Base-by-base conservation (phyloP, 2,888 invertebrate species). In the Pterobdella sp. region DNA sequence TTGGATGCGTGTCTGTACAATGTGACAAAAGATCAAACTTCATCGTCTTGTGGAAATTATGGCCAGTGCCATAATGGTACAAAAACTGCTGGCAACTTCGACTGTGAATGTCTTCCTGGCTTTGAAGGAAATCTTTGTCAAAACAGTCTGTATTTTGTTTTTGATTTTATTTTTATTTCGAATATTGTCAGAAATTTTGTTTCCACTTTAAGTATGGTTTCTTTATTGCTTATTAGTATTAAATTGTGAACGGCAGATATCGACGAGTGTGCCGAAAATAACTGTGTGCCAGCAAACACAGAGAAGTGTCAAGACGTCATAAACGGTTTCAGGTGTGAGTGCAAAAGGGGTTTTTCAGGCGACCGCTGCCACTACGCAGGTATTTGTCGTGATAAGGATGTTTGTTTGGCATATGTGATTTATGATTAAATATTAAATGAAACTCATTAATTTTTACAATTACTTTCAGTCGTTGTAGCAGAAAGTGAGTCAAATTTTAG, bases 351-450 rank as follows among this genome's bases (percentile, higher is more conserved):
- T 26, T 56, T 18, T 26, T 56, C 60, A n/a, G 60, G 60, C 18
- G 60, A 7, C n/a, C 60, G 60, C 26, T 56, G 60, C 26, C 7
- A 56, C 60, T 56, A 56, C n/a, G 7, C n/a, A 56, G 60, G 60
- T 56, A 14, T 7, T 18, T 42, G 42, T 42, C 10, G 42, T 42
- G 42, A 14, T 42, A 18, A 14, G 7, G 42, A 14, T 7, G 42
- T 42, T 7, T 42, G 7, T n/a, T n/a, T n/a, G n/a, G n/a, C n/a
- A n/a, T n/a, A n/a, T n/a, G n/a, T n/a, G n/a, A n/a, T n/a, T n/a
- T n/a, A n/a, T n/a, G n/a, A n/a, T n/a, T n/a, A n/a, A n/a, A n/a
- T n/a, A n/a, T n/a, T n/a, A n/a, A n/a, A n/a, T n/a, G n/a, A n/a
- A n/a, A n/a, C n/a, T n/a, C n/a, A n/a, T n/a, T n/a, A n/a, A n/a